Percentiles rank a stretch among this genome's conserved stretches.
Evolutionary conservation across 2,888 invertebrate genomes (phyloP).

Genomic region (Erannis defoliaria): DNA sequence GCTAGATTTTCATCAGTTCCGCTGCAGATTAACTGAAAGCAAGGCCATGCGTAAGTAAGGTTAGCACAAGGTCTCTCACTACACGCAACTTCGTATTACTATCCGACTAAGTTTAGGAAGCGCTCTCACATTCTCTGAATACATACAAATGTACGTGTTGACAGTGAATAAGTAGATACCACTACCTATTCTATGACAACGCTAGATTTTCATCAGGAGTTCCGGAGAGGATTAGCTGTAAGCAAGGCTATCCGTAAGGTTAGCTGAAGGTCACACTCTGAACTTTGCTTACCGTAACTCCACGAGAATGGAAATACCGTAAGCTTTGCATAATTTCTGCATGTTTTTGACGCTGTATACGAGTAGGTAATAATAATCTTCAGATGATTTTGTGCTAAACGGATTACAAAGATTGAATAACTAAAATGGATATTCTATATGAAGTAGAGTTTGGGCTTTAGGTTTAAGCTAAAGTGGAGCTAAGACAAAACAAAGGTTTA

Average conservation of each 20-base stretch:
- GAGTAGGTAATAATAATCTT: not conserved
- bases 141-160: not conserved
- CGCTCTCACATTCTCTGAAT: not conserved
- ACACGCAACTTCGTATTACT: not conserved
- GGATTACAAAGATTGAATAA: not conserved
- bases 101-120: not conserved
- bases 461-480: not conserved
- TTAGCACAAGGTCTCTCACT: not conserved
- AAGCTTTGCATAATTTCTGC: slow-evolving; percentile 17
- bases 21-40: slow-evolving; percentile 38
- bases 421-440: not conserved
- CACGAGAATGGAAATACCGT: slow-evolving; percentile 5
- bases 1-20: slow-evolving; percentile 12
- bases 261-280: slow-evolving; percentile 16
- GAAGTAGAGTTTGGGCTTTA: not conserved
- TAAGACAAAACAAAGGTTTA: not conserved
- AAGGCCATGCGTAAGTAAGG: slow-evolving; percentile 46
- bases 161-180: no score
- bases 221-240: slow-evolving; percentile 36
- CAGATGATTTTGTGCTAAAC: not conserved
- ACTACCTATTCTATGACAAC: not conserved
- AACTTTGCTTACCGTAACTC: slow-evolving; percentile 11
- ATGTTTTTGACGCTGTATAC: not conserved
- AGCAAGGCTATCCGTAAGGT: slow-evolving; percentile 47
- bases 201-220: slow-evolving; percentile 18